phyloP scores from a whole-genome alignment of 2,113 vertebrate species.

The Mormyrus iriodes region DNA sequence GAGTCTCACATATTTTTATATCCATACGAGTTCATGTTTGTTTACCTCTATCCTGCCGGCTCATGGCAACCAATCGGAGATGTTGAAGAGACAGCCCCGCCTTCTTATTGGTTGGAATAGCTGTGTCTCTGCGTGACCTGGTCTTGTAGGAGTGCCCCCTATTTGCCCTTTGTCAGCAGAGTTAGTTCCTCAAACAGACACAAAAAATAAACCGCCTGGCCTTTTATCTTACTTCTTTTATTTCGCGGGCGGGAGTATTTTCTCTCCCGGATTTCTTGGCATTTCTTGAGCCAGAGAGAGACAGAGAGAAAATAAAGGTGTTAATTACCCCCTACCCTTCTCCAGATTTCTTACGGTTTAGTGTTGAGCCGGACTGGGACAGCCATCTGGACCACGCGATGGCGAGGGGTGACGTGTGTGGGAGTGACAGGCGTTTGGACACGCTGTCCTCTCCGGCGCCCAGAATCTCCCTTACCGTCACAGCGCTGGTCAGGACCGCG shows the following conservation, averaged over 20 bases:
- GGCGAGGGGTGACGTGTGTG: neutral
- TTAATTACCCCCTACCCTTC: conserved; percentile 12
- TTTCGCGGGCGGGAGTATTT: neutral
- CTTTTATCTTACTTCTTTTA: neutral
- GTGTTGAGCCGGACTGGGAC: neutral
- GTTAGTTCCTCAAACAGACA: neutral
- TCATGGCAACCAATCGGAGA: neutral
- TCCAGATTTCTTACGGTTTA: neutral
- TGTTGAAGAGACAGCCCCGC: neutral
- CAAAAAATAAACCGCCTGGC: neutral
- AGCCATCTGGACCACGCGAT: conserved; percentile 7
- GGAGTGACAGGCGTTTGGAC: conserved; percentile 5
- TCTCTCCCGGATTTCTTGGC: conserved; percentile 1
- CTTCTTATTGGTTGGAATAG: neutral
- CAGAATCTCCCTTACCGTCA: neutral
- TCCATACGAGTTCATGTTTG: neutral
- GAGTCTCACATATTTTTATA: neutral
- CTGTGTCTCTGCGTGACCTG: neutral
- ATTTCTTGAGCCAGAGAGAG: conserved; percentile 3
- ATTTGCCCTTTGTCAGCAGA: neutral
- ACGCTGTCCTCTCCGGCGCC: neutral
- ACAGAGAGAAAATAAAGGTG: conserved; percentile 18
- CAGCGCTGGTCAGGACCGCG: neutral
- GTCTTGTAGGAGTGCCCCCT: neutral
- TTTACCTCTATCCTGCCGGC: neutral